Evolutionary conservation across 2,797 vertebrate species (phyloP), one percentile per base, ranked within the genome.

Genomic region (Parauchenoglanis ngamensis): DNA sequence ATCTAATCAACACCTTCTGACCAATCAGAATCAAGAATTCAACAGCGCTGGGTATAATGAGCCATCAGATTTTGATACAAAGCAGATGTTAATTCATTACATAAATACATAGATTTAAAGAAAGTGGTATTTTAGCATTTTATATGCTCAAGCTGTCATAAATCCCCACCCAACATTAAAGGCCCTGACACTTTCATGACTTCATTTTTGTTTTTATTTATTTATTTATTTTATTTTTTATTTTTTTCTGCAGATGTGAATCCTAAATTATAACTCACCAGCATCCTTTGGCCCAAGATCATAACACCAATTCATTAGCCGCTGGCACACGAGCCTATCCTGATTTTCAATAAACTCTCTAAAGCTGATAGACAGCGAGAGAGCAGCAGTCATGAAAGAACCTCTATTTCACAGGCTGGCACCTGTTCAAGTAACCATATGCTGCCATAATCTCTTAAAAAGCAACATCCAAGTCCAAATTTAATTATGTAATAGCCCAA

Each of bases 401-500:
- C 92, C 90, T 92, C 90, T 93, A 90, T 96, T 96, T 94, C 94
- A 95, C 93, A 95, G 95, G 93, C 92, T 98, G 97, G 97, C 97
- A 93, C 93, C 88, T 93, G 94, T 97, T 98, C 97, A 98, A 97
- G 96, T 95, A 96, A 96, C 28, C 97, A 98, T 97, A 97, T 97
- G 97, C 96, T 96, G 96, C 94, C 96, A 97, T 98, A 97, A 99
- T 98, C 97, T 98, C 97, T 97, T 98, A 97, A 98, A 98, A 98
- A 89, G 95, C 94, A 91, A 94, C 94, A 96, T 96, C 96, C 97
- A 95, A 96, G 96, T 96, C 97, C 95, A 97, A 94, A 97, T 97
- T 97, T 97, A 98, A 98, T 98, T 98, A 98, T 96, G 96, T 97
- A 97, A 98, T 96, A 97, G 97, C 97, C 95, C 95, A 97, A 98